Base-by-base conservation (phyloP, 1,140 invertebrate genomes). In the Drosophila nigromelanica region DNA sequence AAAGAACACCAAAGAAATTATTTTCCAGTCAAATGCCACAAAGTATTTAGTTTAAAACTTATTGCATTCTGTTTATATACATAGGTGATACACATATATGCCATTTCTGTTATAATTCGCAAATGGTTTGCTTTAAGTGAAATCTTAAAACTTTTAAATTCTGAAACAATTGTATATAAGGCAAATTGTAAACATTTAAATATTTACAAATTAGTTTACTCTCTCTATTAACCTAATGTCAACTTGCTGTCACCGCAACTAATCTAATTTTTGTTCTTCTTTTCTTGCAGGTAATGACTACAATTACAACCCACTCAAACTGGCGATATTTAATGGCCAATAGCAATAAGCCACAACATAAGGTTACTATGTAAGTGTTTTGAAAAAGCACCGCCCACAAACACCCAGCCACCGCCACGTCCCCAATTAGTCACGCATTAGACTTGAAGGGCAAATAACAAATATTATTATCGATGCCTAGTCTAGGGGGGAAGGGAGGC, bases 211-310 rank as follows among this genome's bases (percentile, higher is more conserved):
- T 1, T 33, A 33, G 30, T 33, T 33, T 33, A 33, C 30, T 43
- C 15, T 8, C 10, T 30, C 24, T 18, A 40, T 55, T 40, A 55
- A 40, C 37, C 35, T 39, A 40, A 18, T 39, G 18, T 64, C 61
- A 55, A 35, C 35, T 56, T 64, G 42, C 27, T 71, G 52, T 56
- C 18, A 24, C 27, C 21, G 50, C n/a, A 11, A 48, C 58, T 76
- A 79, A 86, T 52, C 40, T 12, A 27, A 48, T 43, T 33, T 43
- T n/a, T 10, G 12, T 18, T 27, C 39, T 64, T 30, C 48, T 73
- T 66, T 87, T 47, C 30, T 86, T 89, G 1, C 82, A 87, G 82
- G 82, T 87, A 87, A 89, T 67, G 73, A 73, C 10, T 24, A 30
- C 12, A 37, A 35, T 35, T 35, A 35, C 1, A 35, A 10, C 6